phyloP scores from a whole-genome alignment of 2,888 invertebrate species.

The Achlya flavicornis region DNA sequence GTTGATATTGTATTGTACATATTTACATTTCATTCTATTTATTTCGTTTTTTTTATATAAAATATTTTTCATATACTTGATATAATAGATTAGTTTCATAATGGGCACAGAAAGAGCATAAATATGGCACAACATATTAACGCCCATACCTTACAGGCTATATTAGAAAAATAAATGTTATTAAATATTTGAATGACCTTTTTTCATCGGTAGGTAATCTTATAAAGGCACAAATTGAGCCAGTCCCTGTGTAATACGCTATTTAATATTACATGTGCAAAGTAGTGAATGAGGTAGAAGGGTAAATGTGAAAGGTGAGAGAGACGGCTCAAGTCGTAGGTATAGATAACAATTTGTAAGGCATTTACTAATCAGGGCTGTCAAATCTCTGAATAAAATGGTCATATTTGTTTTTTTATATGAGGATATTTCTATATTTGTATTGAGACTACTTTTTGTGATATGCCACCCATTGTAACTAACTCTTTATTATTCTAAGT shows the following conservation, averaged over 20 bases:
- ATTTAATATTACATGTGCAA: constrained; percentile 11
- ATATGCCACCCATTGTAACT: too few relatives aligned
- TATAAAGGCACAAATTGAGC: constrained; percentile 6
- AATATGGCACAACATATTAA: too few relatives aligned
- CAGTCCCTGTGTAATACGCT: constrained; percentile 7
- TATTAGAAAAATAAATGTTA: neutral
- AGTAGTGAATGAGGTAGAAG: constrained; percentile 6
- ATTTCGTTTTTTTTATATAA: too few relatives aligned
- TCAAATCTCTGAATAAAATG: neutral
- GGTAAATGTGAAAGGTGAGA: constrained; percentile 11
- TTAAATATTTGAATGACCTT: constrained; percentile 14
- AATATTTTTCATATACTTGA: too few relatives aligned
- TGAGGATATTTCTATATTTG: too few relatives aligned
- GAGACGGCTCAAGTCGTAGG: neutral
- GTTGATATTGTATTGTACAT: too few relatives aligned
- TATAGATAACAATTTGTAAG: constrained; percentile 7
- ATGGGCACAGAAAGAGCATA: too few relatives aligned
- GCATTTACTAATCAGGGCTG: neutral
- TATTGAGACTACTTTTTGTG: too few relatives aligned
- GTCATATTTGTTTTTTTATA: neutral
- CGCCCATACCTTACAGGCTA: neutral
- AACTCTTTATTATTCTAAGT: too few relatives aligned
- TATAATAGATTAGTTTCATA: too few relatives aligned
- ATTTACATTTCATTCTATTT: too few relatives aligned
- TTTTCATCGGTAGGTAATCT: constrained; percentile 13